phyloP scores from a whole-genome alignment of 2,888 invertebrate species.

The Morpho helenor region DNA sequence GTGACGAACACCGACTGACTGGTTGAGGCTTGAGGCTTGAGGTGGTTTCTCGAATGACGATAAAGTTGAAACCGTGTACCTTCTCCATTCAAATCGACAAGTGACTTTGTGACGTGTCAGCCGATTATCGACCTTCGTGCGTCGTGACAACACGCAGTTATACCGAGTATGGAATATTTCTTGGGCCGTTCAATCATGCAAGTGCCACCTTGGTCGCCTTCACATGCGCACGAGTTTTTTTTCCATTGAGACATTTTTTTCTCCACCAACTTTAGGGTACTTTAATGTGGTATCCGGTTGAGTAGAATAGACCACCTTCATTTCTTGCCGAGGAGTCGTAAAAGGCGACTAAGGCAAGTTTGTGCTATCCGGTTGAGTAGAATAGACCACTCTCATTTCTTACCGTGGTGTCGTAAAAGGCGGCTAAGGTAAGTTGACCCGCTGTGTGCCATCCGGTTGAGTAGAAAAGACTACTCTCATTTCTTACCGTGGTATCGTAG shows the following conservation, averaged over 20 bases:
- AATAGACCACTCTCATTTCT: too few species aligned
- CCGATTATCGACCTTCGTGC: conserved; percentile 31
- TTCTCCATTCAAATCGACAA: conserved; percentile 67
- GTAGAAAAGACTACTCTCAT: too few species aligned
- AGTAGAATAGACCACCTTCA: too few species aligned
- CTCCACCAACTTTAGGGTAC: conserved; percentile 23
- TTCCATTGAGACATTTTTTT: conserved; percentile 54
- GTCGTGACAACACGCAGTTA: conserved; percentile 14
- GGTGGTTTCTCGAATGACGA: conserved; percentile 66
- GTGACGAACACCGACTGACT: conserved; percentile 57
- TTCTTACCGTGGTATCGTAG: too few species aligned
- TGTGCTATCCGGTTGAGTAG: too few species aligned
- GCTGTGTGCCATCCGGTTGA: too few species aligned
- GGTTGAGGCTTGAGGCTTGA: conserved; percentile 39
- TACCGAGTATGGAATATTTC: conserved; percentile 12
- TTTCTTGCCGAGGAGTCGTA: too few species aligned
- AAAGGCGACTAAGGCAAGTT: too few species aligned
- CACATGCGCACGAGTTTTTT: conserved; percentile 72
- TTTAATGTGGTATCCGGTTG: too few species aligned
- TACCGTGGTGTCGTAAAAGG: too few species aligned
- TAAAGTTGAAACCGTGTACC: conserved; percentile 50
- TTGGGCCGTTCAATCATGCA: conserved; percentile 34
- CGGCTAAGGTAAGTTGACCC: too few species aligned
- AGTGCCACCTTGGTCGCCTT: conserved; percentile 70
- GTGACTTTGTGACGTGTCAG: conserved; percentile 34